Percentiles rank a stretch among this genome's conserved stretches.
Conservation (phyloP, 2,797 vertebrate genomes). For the Enteromius viviparus region DNA sequence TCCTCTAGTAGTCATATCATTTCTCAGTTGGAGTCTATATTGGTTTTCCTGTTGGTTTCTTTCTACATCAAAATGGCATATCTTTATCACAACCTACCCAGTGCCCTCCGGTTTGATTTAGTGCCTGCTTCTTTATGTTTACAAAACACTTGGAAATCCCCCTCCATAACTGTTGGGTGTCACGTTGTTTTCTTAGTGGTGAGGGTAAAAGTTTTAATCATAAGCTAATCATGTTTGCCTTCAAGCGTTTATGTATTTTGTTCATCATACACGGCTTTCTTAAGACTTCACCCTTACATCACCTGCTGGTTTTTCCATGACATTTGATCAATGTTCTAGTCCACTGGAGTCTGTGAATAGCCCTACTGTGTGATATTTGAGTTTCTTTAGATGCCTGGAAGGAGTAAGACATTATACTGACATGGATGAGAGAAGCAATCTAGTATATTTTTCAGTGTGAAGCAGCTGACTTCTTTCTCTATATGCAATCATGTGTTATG, state of each 20-base stretch:
- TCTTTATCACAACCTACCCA: slow-evolving; percentile 15
- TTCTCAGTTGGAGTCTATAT: slow-evolving; percentile 29
- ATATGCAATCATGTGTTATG: slow-evolving; percentile 2
- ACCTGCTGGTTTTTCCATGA: slow-evolving; percentile 31
- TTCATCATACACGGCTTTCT: slow-evolving; percentile 19
- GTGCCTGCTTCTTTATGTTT: slow-evolving; percentile 45
- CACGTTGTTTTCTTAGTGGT: slow-evolving; percentile 35
- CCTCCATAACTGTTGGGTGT: slow-evolving; percentile 27
- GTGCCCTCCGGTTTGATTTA: slow-evolving; percentile 24
- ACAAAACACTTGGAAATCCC: slow-evolving; percentile 50
- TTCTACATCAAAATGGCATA: slow-evolving; percentile 37
- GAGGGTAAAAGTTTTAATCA: slow-evolving; percentile 25
- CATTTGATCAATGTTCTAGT: slow-evolving; percentile 21
- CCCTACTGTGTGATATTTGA: slow-evolving; percentile 5
- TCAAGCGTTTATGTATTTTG: slow-evolving; percentile 1
- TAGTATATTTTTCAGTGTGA: neutral
- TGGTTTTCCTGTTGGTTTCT: slow-evolving; percentile 38
- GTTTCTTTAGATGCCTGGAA: neutral
- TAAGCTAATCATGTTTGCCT: slow-evolving; percentile 24
- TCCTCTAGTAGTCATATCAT: slow-evolving; percentile 40
- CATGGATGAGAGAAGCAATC: neutral
- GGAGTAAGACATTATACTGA: neutral
- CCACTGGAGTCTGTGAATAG: slow-evolving; percentile 20
- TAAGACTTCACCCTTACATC: slow-evolving; percentile 5
- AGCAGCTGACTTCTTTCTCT: neutral